A percentile compares a stretch with the other conserved stretches of the same genome.
phyloP scores from a whole-genome alignment of 2,888 invertebrate species.

The Heliconius erato region DNA sequence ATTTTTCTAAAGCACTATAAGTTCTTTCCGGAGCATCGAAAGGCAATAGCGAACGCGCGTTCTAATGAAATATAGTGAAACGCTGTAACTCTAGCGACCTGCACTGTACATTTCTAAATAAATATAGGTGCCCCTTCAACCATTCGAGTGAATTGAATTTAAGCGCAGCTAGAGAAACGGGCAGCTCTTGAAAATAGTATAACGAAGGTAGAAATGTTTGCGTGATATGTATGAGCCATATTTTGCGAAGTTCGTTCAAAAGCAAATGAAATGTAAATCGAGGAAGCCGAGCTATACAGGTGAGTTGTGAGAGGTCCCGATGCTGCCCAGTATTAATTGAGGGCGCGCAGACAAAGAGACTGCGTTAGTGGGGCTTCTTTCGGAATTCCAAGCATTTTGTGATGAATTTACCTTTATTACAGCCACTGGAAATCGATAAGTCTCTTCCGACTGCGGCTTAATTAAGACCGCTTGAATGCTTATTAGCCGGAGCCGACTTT shows the following conservation, averaged over 20 bases:
- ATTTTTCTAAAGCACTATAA: constrained; percentile 60
- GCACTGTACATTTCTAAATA: constrained; percentile 54
- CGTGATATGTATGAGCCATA: constrained; percentile 52
- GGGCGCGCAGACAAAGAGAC: constrained; percentile 66
- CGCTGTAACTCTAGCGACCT: constrained; percentile 53
- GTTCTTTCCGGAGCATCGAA: constrained; percentile 51
- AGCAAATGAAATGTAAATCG: constrained; percentile 57
- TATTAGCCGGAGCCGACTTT: constrained; percentile 72
- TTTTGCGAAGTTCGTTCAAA: constrained; percentile 51
- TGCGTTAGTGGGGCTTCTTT: constrained; percentile 68
- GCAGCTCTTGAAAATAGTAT: constrained; percentile 50
- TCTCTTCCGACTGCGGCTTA: constrained; percentile 66
- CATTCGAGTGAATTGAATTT: constrained; percentile 53
- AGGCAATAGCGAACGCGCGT: constrained; percentile 53
- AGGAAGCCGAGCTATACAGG: constrained; percentile 45
- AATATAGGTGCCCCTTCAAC: constrained; percentile 50
- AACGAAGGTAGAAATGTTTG: constrained; percentile 49
- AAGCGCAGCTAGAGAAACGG: constrained; percentile 48
- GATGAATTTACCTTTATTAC: constrained; percentile 74
- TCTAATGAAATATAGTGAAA: constrained; percentile 56
- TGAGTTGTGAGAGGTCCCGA: constrained; percentile 60
- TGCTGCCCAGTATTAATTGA: constrained; percentile 66
- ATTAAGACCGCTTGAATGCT: constrained; percentile 76
- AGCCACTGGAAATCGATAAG: constrained; percentile 77
- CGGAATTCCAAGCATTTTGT: constrained; percentile 67